Conservation (phyloP, 2,888 invertebrate species). For the Drosophila dives region DNA sequence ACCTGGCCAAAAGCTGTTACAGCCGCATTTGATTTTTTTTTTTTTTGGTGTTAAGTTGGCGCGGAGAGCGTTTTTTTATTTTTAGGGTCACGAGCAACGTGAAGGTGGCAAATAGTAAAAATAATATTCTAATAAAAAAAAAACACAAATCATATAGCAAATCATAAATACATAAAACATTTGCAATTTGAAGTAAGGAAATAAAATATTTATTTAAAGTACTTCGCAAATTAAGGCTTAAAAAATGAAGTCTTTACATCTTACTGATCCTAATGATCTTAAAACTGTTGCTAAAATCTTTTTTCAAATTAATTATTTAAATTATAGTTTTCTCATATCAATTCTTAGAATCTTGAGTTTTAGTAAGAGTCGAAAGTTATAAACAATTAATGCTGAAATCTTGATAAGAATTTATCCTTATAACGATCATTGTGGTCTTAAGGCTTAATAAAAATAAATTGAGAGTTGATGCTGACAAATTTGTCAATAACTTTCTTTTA, state of each 20-base stretch:
- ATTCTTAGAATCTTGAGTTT: not conserved
- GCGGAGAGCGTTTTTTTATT: conserved; percentile 6
- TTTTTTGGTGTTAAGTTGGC: conserved; percentile 15
- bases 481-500: no score
- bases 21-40: conserved; percentile 46
- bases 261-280: not conserved
- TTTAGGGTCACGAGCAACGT: conserved; percentile 70
- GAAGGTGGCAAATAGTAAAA: conserved; percentile 51
- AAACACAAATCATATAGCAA: conserved; percentile 2
- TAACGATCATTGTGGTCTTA: no score
- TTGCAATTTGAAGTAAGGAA: not conserved
- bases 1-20: conserved; percentile 62
- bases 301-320: not conserved
- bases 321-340: not conserved
- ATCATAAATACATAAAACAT: conserved; percentile 16
- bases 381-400: not conserved
- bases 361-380: not conserved
- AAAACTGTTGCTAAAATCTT: not conserved
- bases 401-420: not conserved
- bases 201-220: not conserved
- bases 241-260: not conserved
- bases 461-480: no score
- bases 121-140: conserved; percentile 21
- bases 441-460: no score
- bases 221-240: not conserved